A percentile compares a stretch with the other conserved stretches of the same genome.
phyloP scores from a whole-genome alignment of 53 echinoderm and acorn worm genomes.

The Patiria pectinifera region DNA sequence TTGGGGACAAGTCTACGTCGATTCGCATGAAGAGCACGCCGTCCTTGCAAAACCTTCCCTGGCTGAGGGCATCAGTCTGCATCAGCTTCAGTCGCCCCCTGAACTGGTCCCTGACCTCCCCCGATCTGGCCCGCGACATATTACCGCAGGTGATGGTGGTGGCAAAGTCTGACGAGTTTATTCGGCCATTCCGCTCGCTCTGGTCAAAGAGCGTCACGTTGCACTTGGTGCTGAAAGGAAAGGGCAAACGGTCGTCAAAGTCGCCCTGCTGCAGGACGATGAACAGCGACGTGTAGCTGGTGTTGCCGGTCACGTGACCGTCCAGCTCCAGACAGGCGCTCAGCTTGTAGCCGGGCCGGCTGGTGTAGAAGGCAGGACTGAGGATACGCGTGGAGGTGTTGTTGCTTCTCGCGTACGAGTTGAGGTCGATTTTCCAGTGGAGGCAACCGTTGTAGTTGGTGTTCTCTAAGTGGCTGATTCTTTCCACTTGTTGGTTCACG shows the following conservation, averaged over 20 bases:
- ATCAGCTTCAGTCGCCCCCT: slow-evolving; percentile 83
- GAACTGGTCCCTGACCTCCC: slow-evolving; percentile 71
- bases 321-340: slow-evolving; percentile 80
- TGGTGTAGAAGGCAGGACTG: slow-evolving; percentile 89
- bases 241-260: slow-evolving; percentile 73
- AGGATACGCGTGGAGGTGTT: slow-evolving; percentile 73
- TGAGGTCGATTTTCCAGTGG: slow-evolving; percentile 81
- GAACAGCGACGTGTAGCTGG: slow-evolving; percentile 79
- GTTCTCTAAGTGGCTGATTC: slow-evolving; percentile 63
- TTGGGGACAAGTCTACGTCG: slow-evolving; percentile 42
- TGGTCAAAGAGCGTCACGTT: slow-evolving; percentile 84
- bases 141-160: slow-evolving; percentile 81
- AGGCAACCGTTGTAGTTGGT: slow-evolving; percentile 80
- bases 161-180: slow-evolving; percentile 39
- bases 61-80: slow-evolving; percentile 81
- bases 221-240: slow-evolving; percentile 83
- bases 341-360: slow-evolving; percentile 83
- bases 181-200: slow-evolving; percentile 21
- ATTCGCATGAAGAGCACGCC: slow-evolving; percentile 72
- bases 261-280: slow-evolving; percentile 82
- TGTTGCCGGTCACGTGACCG: slow-evolving; percentile 78
- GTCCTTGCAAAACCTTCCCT: slow-evolving; percentile 72
- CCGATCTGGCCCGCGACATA: slow-evolving; percentile 73
- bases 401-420: slow-evolving; percentile 23
- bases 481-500: slow-evolving; percentile 54